Conservation (phyloP, 2,888 invertebrate species). For the Amiota minor region DNA sequence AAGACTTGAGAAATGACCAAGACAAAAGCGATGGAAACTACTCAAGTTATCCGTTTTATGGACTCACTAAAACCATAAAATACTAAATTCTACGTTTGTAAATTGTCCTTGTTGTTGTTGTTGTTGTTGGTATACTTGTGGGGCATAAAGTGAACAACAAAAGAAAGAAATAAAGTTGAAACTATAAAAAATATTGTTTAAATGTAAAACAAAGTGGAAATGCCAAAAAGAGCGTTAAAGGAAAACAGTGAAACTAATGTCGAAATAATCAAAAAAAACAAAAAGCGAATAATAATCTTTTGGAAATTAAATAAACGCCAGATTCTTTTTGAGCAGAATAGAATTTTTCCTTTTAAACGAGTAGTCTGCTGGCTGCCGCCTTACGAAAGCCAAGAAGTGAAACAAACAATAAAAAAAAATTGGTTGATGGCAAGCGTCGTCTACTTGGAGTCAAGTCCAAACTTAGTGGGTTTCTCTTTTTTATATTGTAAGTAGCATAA, state of each 20-base stretch:
- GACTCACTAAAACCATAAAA: conserved; percentile 17
- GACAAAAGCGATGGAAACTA: background rate
- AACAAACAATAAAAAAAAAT: background rate
- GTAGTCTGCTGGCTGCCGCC: background rate
- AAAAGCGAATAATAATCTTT: conserved; percentile 37
- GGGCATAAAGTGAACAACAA: background rate
- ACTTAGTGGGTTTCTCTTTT: background rate
- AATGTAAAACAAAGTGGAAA: conserved; percentile 27
- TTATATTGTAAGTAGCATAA: background rate
- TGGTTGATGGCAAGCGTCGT: background rate
- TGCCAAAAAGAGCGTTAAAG: background rate
- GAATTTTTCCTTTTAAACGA: too few relatives aligned
- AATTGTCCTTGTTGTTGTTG: conserved; percentile 45
- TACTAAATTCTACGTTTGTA: conserved; percentile 33
- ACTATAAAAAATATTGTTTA: conserved; percentile 54
- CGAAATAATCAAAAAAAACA: conserved; percentile 47
- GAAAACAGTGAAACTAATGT: conserved; percentile 27
- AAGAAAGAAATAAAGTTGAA: too few relatives aligned
- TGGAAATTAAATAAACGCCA: conserved; percentile 50
- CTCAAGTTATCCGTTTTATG: conserved; percentile 1
- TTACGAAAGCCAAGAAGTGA: background rate
- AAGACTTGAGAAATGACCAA: too few relatives aligned
- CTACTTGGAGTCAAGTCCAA: background rate
- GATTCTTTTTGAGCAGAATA: conserved; percentile 32
- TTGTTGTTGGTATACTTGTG: conserved; percentile 8